phyloP scores from a whole-genome alignment of 2,113 vertebrate species.

The Myrmecophaga tridactyla region DNA sequence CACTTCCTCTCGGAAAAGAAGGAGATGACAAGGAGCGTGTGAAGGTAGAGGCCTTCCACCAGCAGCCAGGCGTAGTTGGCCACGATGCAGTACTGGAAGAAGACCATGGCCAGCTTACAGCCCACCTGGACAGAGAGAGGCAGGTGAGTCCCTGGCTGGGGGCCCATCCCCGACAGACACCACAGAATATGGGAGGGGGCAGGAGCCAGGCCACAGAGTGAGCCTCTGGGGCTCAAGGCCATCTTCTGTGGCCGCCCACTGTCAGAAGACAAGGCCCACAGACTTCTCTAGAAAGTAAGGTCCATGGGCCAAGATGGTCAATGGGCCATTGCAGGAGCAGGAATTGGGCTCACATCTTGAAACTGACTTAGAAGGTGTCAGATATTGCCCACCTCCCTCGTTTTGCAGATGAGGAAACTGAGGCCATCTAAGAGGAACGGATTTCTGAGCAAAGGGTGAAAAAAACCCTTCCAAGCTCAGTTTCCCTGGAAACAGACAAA shows the following conservation, averaged over 20 bases:
- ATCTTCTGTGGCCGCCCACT: neutral
- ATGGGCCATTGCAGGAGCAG: neutral
- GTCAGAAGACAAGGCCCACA: neutral
- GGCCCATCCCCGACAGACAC: neutral
- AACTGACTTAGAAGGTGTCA: neutral
- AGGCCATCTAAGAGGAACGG: neutral
- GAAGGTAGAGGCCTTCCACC: slow-evolving; percentile 94
- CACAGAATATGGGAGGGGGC: rapidly evolving
- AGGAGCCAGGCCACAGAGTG: neutral
- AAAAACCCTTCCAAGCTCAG: neutral
- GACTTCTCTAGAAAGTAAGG: neutral
- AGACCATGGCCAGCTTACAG: slow-evolving; percentile 92
- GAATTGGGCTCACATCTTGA: neutral
- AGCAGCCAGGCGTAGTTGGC: slow-evolving; percentile 97
- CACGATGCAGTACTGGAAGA: slow-evolving; percentile 96
- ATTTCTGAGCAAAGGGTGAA: neutral
- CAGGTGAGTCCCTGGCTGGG: neutral
- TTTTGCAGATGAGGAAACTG: neutral
- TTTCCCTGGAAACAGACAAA: neutral
- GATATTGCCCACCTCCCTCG: no score
- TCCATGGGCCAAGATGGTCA: neutral
- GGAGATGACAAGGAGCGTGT: slow-evolving; percentile 91
- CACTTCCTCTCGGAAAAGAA: slow-evolving; percentile 93
- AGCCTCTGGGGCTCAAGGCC: neutral
- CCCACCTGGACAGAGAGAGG: slow-evolving; percentile 85